Conservation (phyloP, 2,888 invertebrate species). For the Lacanobia wlatinum region DNA sequence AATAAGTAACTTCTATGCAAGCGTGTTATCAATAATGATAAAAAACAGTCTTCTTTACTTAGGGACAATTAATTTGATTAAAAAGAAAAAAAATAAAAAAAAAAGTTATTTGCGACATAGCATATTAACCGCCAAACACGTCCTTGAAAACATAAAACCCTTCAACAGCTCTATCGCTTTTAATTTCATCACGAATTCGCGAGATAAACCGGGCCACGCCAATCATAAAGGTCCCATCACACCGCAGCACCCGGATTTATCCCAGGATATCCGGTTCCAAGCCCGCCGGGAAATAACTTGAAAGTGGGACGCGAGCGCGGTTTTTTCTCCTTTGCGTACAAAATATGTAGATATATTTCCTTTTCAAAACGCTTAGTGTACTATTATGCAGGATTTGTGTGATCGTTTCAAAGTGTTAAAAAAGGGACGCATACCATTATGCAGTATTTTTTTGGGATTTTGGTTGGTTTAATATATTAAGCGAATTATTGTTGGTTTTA, state of each 20-base stretch:
- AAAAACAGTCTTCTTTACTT: no score
- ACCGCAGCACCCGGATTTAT: constrained; percentile 45
- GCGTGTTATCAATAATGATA: no score
- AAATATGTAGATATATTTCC: constrained; percentile 31
- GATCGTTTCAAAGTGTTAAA: constrained; percentile 19
- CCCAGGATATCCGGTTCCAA: constrained; percentile 50
- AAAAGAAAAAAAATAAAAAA: not conserved
- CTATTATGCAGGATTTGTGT: constrained; percentile 37
- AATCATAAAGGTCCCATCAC: constrained; percentile 54
- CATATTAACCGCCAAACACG: not conserved
- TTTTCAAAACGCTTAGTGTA: constrained; percentile 29
- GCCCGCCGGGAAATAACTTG: constrained; percentile 61
- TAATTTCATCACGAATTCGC: constrained; percentile 31
- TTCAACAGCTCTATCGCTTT: constrained; percentile 11
- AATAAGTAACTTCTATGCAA: no score
- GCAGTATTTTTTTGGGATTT: not conserved
- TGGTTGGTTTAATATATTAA: not conserved
- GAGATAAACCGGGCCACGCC: constrained; percentile 34
- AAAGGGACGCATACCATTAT: constrained; percentile 28
- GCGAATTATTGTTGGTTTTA: not conserved
- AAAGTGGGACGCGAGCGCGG: constrained; percentile 34
- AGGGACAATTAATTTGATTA: no score
- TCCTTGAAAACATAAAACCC: constrained; percentile 16
- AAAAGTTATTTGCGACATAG: not conserved
- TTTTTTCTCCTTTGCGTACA: constrained; percentile 33